Percentiles rank a stretch among this genome's conserved stretches.
Evolutionary conservation across 2,797 vertebrate species (phyloP).

Genomic region (Apogon talboti): DNA sequence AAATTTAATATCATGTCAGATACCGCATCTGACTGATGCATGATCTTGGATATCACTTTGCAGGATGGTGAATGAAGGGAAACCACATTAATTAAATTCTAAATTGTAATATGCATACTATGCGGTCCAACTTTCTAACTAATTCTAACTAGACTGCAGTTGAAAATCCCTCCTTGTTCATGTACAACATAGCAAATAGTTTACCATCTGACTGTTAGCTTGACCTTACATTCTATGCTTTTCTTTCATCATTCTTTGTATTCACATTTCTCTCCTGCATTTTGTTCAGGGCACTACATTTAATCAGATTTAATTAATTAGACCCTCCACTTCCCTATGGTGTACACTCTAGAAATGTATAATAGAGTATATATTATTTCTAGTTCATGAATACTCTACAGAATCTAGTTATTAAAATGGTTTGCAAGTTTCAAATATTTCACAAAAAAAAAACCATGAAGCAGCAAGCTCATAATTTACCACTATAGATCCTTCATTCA

Average conservation of each 20-base stretch:
- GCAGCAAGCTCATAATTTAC: slow-evolving; percentile 60
- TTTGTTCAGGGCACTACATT: slow-evolving; percentile 4
- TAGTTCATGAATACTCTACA: slow-evolving; percentile 9
- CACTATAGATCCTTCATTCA: slow-evolving; percentile 61
- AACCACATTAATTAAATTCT: slow-evolving; percentile 63
- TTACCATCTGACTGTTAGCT: slow-evolving; percentile 9
- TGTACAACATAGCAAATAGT: slow-evolving; percentile 7
- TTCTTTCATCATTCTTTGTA: neutral
- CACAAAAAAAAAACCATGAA: slow-evolving; percentile 14
- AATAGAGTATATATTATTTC: slow-evolving; percentile 16
- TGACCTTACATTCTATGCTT: slow-evolving; percentile 22
- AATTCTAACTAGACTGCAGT: slow-evolving; percentile 3
- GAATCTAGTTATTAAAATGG: slow-evolving; percentile 30
- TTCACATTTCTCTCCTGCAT: slow-evolving; percentile 6
- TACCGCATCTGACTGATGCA: slow-evolving; percentile 66
- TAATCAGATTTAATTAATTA: slow-evolving; percentile 26
- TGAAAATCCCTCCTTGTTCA: slow-evolving; percentile 10
- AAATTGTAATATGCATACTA: slow-evolving; percentile 34
- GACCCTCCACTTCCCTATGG: slow-evolving; percentile 1
- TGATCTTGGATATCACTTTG: slow-evolving; percentile 69
- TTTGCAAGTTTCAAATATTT: slow-evolving; percentile 45
- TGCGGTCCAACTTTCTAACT: slow-evolving; percentile 37
- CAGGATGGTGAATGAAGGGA: slow-evolving; percentile 39
- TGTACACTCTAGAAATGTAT: slow-evolving; percentile 4
- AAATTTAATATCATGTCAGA: slow-evolving; percentile 75